Evolutionary conservation across 2,888 invertebrate genomes (phyloP), one percentile per base, ranked within the genome.

Genomic region (Encarsia formosa): DNA sequence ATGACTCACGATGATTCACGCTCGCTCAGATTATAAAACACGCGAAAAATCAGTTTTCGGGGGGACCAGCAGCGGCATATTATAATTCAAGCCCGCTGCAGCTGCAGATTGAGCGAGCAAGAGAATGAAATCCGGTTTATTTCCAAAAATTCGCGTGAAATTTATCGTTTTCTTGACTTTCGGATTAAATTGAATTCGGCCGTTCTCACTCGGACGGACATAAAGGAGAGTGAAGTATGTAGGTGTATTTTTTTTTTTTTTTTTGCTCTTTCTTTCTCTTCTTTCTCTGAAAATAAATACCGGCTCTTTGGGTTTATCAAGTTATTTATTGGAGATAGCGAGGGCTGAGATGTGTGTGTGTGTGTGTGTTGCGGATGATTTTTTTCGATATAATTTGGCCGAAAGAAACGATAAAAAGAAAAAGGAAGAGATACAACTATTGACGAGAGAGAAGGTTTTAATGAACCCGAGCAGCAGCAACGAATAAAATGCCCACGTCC

Each of bases 291-390:
- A n/a, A n/a, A n/a, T n/a, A n/a, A n/a, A n/a, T n/a, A n/a, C n/a
- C n/a, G n/a, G n/a, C n/a, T n/a, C 40, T 49, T 42, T 22, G n/a
- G 35, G 38, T 49, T 54, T 54, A 54, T 49, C 54, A 41, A 46
- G 32, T 54, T 54, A 53, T 53, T 53, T 53, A 53, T 53, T 49
- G 53, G n/a, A 29, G 45, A 45, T 45, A 23, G 5, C 8, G 11
- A n/a, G n/a, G n/a, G n/a, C n/a, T n/a, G 15, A 32, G 32, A 35
- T 2, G 35, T 32, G 5, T 6, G n/a, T 19, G 19, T 6, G 22
- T 26, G 16, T 16, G 38, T 22, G 37, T 39, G 37, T 43, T 39
- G 41, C 49, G 8, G 37, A 37, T 35, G 32, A 46, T 18, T 49
- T 41, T 35, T 45, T 40, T 49, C 42, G 49, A 54, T 49, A n/a